A percentile compares a stretch with the other conserved stretches of the same genome.
Evolutionary conservation across 2,797 vertebrate genomes (phyloP).

Genomic region (Danio tinwini): DNA sequence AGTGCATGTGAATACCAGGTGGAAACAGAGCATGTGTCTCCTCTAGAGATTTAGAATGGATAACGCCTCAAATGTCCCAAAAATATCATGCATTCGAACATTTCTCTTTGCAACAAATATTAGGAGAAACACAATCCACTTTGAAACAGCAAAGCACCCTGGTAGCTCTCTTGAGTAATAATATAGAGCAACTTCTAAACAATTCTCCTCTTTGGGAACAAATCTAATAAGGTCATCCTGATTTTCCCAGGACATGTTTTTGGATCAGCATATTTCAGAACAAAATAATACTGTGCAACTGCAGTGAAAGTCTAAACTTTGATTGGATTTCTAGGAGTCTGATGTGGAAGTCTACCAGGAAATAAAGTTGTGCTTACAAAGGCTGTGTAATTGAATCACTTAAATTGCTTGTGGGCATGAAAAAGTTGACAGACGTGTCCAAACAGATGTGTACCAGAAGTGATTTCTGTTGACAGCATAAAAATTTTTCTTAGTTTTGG

Average conservation of each 20-base stretch:
- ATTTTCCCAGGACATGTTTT: constrained; percentile 13
- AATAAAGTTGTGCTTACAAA: not conserved
- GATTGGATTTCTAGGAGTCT: not conserved
- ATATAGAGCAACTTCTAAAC: not conserved
- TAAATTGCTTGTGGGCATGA: not conserved
- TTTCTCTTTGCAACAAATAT: not conserved
- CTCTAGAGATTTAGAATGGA: not conserved
- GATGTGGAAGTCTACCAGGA: not conserved
- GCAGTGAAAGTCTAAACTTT: not conserved
- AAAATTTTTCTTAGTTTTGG: not conserved
- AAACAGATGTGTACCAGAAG: not conserved
- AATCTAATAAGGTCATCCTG: constrained; percentile 3
- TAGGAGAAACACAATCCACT: not conserved
- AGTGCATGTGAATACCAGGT: too few species aligned
- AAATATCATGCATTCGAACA: not conserved
- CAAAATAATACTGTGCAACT: not conserved
- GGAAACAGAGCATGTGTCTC: not conserved
- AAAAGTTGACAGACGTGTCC: not conserved
- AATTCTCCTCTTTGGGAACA: not conserved
- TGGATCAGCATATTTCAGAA: not conserved
- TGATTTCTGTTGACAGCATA: not conserved
- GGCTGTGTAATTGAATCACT: not conserved
- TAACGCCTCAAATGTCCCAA: not conserved
- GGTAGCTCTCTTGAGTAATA: not conserved
- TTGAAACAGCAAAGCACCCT: not conserved